A percentile compares a stretch with the other conserved stretches of the same genome.
phyloP scores from a whole-genome alignment of 2,113 vertebrate species.

The Probosciger aterrimus region DNA sequence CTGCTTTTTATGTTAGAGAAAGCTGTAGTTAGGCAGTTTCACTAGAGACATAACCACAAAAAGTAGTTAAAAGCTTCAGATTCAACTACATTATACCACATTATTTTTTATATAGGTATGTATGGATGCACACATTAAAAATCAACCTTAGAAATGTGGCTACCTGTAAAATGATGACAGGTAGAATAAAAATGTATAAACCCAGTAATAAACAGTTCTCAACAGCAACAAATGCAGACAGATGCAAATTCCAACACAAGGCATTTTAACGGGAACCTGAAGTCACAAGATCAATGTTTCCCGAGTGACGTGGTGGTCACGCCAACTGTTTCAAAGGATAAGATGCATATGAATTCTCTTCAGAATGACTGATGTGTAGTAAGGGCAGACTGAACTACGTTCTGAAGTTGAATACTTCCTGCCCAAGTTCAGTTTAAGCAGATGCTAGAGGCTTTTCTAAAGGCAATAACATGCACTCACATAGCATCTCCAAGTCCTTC shows the following conservation, averaged over 20 bases:
- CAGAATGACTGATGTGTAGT: neutral
- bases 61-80: neutral
- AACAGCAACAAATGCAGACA: neutral
- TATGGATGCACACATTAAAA: neutral
- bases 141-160: neutral
- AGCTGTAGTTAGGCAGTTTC: neutral
- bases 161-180: neutral
- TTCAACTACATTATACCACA: neutral
- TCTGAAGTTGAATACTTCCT: neutral
- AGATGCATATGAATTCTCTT: neutral
- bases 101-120: neutral
- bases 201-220: neutral
- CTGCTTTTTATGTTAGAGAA: neutral
- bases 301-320: accelerated
- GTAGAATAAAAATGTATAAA: neutral
- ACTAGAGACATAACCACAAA: neutral
- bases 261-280: neutral
- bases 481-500: neutral
- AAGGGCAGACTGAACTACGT: neutral
- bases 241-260: neutral
- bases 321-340: neutral
- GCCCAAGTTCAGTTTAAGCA: neutral
- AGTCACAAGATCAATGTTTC: neutral
- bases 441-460: neutral
- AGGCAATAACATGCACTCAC: neutral